phyloP scores from a whole-genome alignment of 2,113 vertebrate species.

The Larimichthys polyactis region DNA sequence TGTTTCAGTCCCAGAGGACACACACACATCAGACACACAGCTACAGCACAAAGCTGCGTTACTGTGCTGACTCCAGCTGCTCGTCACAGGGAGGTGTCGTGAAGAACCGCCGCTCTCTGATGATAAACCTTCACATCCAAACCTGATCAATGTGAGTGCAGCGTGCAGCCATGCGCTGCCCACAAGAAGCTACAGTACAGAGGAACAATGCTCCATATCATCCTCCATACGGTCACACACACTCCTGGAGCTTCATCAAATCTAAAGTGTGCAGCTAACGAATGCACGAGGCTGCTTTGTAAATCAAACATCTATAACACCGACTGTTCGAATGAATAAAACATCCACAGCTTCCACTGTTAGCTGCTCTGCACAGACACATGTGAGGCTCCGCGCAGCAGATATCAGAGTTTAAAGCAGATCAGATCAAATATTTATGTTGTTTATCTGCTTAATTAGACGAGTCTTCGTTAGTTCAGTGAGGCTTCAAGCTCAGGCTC shows the following conservation, averaged over 20 bases:
- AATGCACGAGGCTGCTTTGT: neutral
- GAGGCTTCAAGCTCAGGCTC: no score
- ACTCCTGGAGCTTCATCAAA: conserved; percentile 8
- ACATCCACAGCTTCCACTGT: neutral
- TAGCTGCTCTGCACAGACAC: neutral
- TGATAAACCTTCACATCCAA: conserved; percentile 29
- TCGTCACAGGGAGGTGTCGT: no score
- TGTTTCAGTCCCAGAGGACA: conserved; percentile 8
- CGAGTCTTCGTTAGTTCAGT: no score
- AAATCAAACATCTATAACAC: conserved; percentile 14
- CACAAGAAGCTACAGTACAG: neutral
- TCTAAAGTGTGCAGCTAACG: neutral
- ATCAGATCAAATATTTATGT: no score
- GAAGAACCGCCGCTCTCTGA: conserved; percentile 21
- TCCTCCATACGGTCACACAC: neutral
- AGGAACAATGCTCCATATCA: neutral
- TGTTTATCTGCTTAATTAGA: no score
- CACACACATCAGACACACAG: no score
- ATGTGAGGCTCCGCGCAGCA: no score
- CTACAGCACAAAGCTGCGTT: neutral
- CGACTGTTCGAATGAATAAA: neutral
- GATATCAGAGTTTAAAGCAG: no score
- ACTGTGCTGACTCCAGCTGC: conserved; percentile 14
- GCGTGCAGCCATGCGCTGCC: neutral
- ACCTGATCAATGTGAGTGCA: neutral